A percentile compares a stretch with the other conserved stretches of the same genome.
phyloP scores from a whole-genome alignment of 2,797 vertebrate species.

The Propithecus deckenii region DNA sequence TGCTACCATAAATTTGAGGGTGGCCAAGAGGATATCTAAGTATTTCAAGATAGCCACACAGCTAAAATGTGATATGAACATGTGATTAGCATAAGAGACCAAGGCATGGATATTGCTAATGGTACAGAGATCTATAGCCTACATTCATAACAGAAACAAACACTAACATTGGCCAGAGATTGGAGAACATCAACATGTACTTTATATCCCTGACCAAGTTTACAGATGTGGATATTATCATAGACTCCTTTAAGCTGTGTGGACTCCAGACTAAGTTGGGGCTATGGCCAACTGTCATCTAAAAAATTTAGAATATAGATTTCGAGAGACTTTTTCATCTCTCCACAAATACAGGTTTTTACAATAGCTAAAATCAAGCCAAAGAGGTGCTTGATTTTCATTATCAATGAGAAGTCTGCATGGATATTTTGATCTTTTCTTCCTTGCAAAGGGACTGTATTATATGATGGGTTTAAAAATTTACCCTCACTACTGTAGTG shows the following conservation, averaged over 20 bases:
- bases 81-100: not conserved
- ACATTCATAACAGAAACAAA: not conserved
- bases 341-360: not conserved
- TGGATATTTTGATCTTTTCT: not conserved
- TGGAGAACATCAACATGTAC: not conserved
- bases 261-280: not conserved
- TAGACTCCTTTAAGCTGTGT: not conserved
- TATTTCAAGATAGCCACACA: not conserved
- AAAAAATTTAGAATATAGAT: not conserved
- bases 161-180: no score
- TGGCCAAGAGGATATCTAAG: not conserved
- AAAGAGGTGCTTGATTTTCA: slow-evolving; percentile 7
- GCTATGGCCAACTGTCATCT: not conserved
- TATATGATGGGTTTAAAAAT: slow-evolving; percentile 33
- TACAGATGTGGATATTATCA: not conserved
- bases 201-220: not conserved
- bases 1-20: not conserved
- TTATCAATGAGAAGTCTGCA: not conserved
- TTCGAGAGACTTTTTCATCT: not conserved
- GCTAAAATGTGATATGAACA: no score
- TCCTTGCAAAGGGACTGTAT: not conserved
- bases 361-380: not conserved
- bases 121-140: rapidly evolving
- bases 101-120: no score
- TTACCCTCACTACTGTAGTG: not conserved